Base-by-base conservation (phyloP, 64 coral and sea anemone species). In the Montipora cactus region DNA sequence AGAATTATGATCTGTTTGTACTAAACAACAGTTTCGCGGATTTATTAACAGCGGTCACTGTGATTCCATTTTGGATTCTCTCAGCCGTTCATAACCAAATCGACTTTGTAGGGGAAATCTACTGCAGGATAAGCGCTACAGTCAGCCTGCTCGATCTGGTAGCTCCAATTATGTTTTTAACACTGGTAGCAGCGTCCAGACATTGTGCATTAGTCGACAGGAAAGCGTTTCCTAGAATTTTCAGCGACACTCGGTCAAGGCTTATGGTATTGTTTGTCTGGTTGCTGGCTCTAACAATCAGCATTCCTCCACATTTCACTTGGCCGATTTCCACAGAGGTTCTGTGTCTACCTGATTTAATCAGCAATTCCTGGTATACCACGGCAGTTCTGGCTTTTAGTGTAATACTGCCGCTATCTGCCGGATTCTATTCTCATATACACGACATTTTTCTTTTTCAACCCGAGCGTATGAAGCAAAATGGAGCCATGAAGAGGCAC, bases 341-440 rank as follows among this genome's bases (percentile, higher is more conserved):
- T 8, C 22, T 50, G 0, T 97, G 95, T 67, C 44, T 97, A n/a
- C 95, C 95, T 14, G 95, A 97, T 83, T 84, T 97, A 10, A 89
- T 94, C 9, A 79, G 82, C 49, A 91, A 92, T 58, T 84, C 87
- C 16, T 97, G 95, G 95, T 97, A 90, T 45, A 88, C 95, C 1
- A 68, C 67, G 9, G 90, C 87, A 8, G 67, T 97, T 1, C 55
- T 97, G 37, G 67, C 84, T 8, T 89, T 92, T 16, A 91, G 87
- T 46, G 75, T 88, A 52, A 74, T 94, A 0, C 61, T 97, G 2
- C 95, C 95, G 18, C 80, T 94, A 0, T 18, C 28, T 18, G 83
- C 79, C 0, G 45, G 92, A 9, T 87, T 97, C 66, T 92, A 76
- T 74, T 84, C 92, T 2, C 92, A 94, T 66, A 15, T 97, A 44